These are phyloP conservation scores for Andrena marginata DNA, from an alignment of 2,888 invertebrate genomes.

Conservation along the genomic window DNA sequence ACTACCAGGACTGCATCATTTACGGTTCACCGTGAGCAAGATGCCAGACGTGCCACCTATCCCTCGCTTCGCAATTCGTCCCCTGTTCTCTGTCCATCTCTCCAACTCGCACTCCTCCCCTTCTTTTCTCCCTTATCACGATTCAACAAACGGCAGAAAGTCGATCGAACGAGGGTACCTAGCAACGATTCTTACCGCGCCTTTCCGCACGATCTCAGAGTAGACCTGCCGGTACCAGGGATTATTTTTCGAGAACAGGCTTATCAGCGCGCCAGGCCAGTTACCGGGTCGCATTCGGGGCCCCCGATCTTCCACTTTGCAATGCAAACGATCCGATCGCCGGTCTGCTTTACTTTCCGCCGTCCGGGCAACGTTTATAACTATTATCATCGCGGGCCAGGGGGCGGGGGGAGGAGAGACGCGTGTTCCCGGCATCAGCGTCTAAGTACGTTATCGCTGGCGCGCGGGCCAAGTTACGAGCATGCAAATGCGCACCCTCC, in stretches of 20 bases:
- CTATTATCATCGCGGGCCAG: constrained; percentile 47
- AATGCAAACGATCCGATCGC: constrained; percentile 19
- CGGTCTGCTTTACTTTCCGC: constrained; percentile 14
- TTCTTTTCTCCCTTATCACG: background rate
- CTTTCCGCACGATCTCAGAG: too few relatives aligned
- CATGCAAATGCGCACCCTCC: constrained; percentile 61
- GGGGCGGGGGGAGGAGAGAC: too few relatives aligned
- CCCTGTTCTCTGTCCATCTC: constrained; percentile 2
- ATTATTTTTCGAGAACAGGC: background rate
- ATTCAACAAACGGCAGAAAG: too few relatives aligned
- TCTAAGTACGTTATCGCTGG: constrained; percentile 57
- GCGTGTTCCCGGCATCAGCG: constrained; percentile 46
- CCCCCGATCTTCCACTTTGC: background rate
- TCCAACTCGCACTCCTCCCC: background rate
- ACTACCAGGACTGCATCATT: constrained; percentile 43
- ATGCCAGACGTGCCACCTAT: constrained; percentile 8
- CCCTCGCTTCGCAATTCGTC: constrained; percentile 9
- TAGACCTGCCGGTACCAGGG: background rate
- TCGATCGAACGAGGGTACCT: too few relatives aligned
- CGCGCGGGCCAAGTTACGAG: constrained; percentile 53
- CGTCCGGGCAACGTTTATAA: constrained; percentile 35
- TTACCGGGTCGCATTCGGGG: background rate
- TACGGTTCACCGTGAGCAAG: constrained; percentile 25
- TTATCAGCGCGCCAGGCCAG: background rate
- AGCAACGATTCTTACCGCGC: too few relatives aligned